These are phyloP conservation scores for Stegodyphus dumicola DNA, from an alignment of 1,140 invertebrate genomes.

Conservation along the genomic window DNA sequence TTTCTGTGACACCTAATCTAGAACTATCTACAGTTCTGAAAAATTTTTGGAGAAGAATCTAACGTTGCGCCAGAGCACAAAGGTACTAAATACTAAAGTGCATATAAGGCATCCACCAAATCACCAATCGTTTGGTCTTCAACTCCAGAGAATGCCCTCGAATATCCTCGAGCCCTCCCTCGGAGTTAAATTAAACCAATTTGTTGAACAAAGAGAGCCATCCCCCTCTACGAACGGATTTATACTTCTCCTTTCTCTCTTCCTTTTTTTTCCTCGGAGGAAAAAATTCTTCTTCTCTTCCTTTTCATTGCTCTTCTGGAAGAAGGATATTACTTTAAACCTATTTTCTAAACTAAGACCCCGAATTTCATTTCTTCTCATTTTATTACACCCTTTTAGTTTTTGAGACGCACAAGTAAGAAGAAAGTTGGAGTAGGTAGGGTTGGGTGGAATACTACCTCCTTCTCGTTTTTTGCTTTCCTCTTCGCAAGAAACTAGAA, in stretches of 20 bases:
- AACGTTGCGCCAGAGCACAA: too few species aligned
- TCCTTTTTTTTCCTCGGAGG: background rate
- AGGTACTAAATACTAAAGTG: too few species aligned
- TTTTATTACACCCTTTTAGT: conserved; percentile 9
- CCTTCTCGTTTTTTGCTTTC: too few species aligned
- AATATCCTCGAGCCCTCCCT: background rate
- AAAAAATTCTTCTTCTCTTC: background rate
- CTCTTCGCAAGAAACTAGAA: too few species aligned
- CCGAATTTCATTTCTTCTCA: background rate
- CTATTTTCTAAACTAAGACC: background rate
- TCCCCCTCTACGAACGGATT: conserved; percentile 13
- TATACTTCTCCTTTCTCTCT: background rate
- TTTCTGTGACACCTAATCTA: too few species aligned
- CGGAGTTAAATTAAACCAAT: conserved; percentile 33
- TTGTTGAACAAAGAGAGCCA: conserved; percentile 11
- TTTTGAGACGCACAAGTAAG: background rate
- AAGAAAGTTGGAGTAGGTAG: background rate
- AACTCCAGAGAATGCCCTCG: background rate
- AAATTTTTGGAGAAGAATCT: too few species aligned
- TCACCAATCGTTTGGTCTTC: background rate
- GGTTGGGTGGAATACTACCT: too few species aligned
- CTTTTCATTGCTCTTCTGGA: background rate
- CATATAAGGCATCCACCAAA: too few species aligned
- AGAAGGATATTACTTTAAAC: conserved; percentile 23
- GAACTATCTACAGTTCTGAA: too few species aligned